Evolutionary conservation across 1,140 invertebrate genomes (phyloP).

Genomic region (Brachionus angularis): DNA sequence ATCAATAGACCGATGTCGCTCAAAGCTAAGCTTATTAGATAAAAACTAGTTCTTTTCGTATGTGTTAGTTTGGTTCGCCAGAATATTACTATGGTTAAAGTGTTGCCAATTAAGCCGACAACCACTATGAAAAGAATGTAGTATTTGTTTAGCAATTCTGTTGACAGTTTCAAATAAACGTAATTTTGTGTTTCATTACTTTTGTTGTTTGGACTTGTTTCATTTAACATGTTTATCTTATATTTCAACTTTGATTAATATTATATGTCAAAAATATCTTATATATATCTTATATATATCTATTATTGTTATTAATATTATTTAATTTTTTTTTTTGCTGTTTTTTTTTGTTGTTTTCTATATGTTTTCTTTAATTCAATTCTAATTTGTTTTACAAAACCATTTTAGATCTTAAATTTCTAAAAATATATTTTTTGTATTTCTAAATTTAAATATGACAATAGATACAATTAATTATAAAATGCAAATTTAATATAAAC

Average conservation of each 20-base stretch:
- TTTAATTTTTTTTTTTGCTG: too few relatives aligned
- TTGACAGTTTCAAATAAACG: too few relatives aligned
- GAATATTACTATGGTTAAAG: slow-evolving; percentile 32
- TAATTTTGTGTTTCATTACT: too few relatives aligned
- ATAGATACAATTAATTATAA: slow-evolving; percentile 37
- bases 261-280: too few relatives aligned
- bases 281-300: too few relatives aligned
- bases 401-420: background rate
- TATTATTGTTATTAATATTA: too few relatives aligned
- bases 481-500: slow-evolving; percentile 13
- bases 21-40: slow-evolving; percentile 24
- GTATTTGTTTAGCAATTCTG: background rate
- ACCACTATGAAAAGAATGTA: slow-evolving; percentile 28
- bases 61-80: slow-evolving; percentile 30
- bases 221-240: too few relatives aligned
- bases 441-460: slow-evolving; percentile 20
- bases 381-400: too few relatives aligned
- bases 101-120: slow-evolving; percentile 27
- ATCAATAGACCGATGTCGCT: slow-evolving; percentile 33
- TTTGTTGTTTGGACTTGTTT: too few relatives aligned
- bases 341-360: too few relatives aligned
- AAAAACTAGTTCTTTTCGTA: slow-evolving; percentile 23
- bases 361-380: too few relatives aligned
- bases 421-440: background rate
- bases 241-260: too few relatives aligned